Evolutionary conservation across 2,113 vertebrate genomes (phyloP).

Genomic region (Mixornis gularis): DNA sequence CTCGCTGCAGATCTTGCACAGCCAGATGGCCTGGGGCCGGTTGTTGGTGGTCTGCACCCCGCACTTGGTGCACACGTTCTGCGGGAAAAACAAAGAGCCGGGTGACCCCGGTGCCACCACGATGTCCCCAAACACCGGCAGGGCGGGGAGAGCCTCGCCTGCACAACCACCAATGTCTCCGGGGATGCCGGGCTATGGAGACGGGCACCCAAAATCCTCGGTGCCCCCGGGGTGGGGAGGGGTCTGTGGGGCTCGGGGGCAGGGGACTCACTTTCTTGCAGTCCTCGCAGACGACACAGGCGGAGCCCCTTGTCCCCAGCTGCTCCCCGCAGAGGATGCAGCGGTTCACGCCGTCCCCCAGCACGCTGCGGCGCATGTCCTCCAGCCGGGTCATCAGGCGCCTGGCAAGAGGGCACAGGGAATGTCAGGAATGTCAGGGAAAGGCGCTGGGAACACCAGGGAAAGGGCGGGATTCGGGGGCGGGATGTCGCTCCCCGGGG

Average conservation of each 20-base stretch:
- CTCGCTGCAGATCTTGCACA: constrained; percentile 93
- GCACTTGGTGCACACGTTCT: constrained; percentile 91
- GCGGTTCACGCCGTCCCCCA: constrained; percentile 83
- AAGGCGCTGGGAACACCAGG: not conserved
- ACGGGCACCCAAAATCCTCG: accelerated
- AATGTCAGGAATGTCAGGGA: not conserved
- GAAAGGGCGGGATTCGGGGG: accelerated
- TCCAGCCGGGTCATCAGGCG: constrained; percentile 86
- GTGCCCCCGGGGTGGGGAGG: accelerated
- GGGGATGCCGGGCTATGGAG: accelerated
- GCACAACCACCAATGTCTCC: accelerated
- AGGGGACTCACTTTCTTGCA: constrained; percentile 83
- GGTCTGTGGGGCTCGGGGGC: accelerated
- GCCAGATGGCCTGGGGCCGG: constrained; percentile 78
- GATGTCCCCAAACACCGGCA: accelerated
- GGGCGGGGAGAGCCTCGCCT: accelerated
- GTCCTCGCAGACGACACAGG: constrained; percentile 85
- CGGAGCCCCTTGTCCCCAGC: constrained; percentile 75
- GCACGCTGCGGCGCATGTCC: constrained; percentile 82
- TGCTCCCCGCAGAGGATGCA: constrained; percentile 89
- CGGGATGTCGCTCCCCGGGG: accelerated
- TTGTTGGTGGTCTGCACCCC: constrained; percentile 80
- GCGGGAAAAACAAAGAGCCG: not conserved
- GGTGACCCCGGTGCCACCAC: accelerated
- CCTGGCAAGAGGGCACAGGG: constrained; percentile 20